Evolutionary conservation across 2,797 vertebrate species (phyloP).

Genomic region (Hozukius guyotensis): DNA sequence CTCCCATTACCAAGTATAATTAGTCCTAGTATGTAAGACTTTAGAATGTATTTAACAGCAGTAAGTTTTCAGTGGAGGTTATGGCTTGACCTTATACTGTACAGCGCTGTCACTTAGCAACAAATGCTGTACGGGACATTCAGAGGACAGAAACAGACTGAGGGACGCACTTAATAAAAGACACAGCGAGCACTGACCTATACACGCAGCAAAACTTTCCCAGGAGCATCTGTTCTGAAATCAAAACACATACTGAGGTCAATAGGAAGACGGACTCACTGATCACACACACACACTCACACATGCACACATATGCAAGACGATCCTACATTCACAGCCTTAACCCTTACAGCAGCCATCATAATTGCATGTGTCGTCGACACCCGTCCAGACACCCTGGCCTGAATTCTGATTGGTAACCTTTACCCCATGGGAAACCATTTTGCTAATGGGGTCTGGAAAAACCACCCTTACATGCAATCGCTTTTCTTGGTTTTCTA

Average conservation of each 20-base stretch:
- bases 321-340: background rate
- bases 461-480: constrained; percentile 25
- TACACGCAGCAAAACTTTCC: constrained; percentile 46
- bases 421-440: constrained; percentile 21
- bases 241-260: constrained; percentile 41
- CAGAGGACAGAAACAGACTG: constrained; percentile 61
- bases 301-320: background rate
- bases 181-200: constrained; percentile 53
- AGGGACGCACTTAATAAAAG: constrained; percentile 63
- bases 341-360: background rate
- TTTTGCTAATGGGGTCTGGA: constrained; percentile 48
- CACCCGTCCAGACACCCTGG: background rate
- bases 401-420: constrained; percentile 28
- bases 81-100: constrained; percentile 57
- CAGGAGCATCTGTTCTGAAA: constrained; percentile 68
- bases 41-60: constrained; percentile 26
- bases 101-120: constrained; percentile 55
- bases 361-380: constrained; percentile 6
- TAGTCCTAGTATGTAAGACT: constrained; percentile 18
- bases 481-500: constrained; percentile 30
- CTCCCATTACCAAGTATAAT: constrained; percentile 55
- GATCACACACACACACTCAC: constrained; percentile 1
- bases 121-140: constrained; percentile 58
- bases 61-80: constrained; percentile 30
- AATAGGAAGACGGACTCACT: constrained; percentile 28